Conservation (phyloP, 2,888 invertebrate species). For the Hoplodrina ambigua region DNA sequence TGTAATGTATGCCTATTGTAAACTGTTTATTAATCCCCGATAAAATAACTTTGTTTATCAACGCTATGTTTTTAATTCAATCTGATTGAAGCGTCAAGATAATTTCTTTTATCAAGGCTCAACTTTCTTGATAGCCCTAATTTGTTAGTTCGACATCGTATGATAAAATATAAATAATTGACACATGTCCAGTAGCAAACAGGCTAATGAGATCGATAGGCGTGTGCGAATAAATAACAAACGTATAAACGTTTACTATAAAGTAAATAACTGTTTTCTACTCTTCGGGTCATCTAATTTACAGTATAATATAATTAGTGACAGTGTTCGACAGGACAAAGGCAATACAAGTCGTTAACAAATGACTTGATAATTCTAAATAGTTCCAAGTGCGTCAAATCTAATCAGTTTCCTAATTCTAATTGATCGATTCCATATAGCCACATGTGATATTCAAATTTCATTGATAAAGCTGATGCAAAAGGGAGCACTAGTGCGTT, state of each 20-base stretch:
- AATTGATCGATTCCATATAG: constrained; percentile 23
- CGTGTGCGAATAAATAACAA: constrained; percentile 47
- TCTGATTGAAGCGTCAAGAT: constrained; percentile 25
- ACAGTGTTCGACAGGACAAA: constrained; percentile 39
- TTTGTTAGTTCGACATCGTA: constrained; percentile 13
- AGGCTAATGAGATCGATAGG: constrained; percentile 36
- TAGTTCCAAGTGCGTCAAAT: constrained; percentile 22
- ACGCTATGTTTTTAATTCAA: constrained; percentile 9
- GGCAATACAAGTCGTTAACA: constrained; percentile 10
- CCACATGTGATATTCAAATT: constrained; percentile 14
- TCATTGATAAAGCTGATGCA: constrained; percentile 7
- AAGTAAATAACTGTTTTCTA: constrained; percentile 27
- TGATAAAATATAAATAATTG: constrained; percentile 47
- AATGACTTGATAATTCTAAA: constrained; percentile 28
- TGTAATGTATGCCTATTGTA: not conserved
- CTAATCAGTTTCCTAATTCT: constrained; percentile 42
- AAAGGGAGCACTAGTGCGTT: constrained; percentile 11
- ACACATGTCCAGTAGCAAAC: constrained; percentile 45
- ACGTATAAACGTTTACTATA: no score
- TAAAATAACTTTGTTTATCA: constrained; percentile 1
- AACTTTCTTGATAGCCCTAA: constrained; percentile 31
- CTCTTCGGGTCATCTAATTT: constrained; percentile 1
- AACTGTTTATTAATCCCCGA: not conserved
- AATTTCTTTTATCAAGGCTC: constrained; percentile 39
- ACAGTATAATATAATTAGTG: constrained; percentile 20